phyloP scores from a whole-genome alignment of 1,140 invertebrate genomes.

The Musca vetustissima region DNA sequence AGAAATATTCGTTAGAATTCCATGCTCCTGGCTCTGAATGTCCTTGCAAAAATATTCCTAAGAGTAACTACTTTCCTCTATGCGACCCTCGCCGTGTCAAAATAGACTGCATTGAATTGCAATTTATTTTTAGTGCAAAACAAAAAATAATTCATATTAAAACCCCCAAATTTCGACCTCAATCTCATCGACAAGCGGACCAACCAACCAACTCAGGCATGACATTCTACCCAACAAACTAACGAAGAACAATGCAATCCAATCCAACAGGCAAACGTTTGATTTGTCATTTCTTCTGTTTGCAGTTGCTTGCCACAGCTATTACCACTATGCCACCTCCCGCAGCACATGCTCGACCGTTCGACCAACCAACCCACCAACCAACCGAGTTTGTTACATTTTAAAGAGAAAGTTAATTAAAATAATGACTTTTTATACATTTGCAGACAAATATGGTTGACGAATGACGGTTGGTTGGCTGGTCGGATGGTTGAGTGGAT shows the following conservation, averaged over 20 bases:
- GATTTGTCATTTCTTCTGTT: slow-evolving; percentile 8
- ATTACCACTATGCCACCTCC: background rate
- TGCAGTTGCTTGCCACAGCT: background rate
- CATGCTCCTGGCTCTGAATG: too few relatives aligned
- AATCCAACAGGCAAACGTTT: slow-evolving; percentile 5
- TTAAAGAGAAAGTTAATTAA: slow-evolving; percentile 55
- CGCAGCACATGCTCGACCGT: background rate
- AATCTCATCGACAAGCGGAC: background rate
- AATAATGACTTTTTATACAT: slow-evolving; percentile 53
- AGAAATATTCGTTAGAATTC: too few relatives aligned
- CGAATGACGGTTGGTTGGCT: background rate
- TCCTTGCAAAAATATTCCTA: too few relatives aligned
- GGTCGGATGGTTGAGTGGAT: too few relatives aligned
- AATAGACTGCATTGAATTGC: too few relatives aligned
- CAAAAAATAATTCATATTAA: too few relatives aligned
- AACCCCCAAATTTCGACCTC: background rate
- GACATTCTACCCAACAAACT: background rate
- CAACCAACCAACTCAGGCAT: background rate
- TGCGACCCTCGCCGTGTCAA: too few relatives aligned
- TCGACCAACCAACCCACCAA: background rate
- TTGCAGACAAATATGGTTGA: slow-evolving; percentile 20
- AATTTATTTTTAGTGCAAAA: too few relatives aligned
- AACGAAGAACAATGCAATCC: background rate
- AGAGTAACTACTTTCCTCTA: too few relatives aligned
- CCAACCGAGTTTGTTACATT: slow-evolving; percentile 13